Evolutionary conservation across 2,888 invertebrate species (phyloP).

Genomic region (Epinotia demarniana): DNA sequence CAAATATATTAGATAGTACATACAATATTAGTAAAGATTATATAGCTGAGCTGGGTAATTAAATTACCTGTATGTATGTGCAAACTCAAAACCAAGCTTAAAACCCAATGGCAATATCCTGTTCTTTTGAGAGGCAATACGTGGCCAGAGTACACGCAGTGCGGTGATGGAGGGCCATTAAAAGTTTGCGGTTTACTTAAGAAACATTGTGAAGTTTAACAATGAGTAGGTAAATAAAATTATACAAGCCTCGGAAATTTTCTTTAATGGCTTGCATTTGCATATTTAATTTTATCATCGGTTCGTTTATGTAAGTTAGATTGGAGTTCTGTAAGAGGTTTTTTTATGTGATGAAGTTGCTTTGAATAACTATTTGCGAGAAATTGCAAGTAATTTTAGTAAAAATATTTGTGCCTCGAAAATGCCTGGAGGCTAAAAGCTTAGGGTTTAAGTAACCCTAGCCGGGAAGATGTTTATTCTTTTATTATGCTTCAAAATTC

Average conservation of each 20-base stretch:
- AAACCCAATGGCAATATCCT: conserved; percentile 21
- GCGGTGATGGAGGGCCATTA: conserved; percentile 35
- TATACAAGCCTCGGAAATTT: conserved; percentile 31
- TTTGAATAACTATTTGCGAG: conserved; percentile 16
- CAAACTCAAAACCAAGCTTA: too few species aligned
- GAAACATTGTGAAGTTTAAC: conserved; percentile 41
- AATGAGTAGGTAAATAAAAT: conserved; percentile 41
- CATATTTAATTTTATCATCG: conserved; percentile 39
- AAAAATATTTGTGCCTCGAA: conserved; percentile 12
- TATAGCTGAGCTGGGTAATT: too few species aligned
- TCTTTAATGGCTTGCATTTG: conserved; percentile 33
- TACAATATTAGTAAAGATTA: too few species aligned
- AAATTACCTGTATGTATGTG: too few species aligned
- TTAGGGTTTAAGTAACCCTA: conserved; percentile 14
- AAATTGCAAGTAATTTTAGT: conserved; percentile 17
- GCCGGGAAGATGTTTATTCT: background rate
- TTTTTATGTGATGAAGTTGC: conserved; percentile 28
- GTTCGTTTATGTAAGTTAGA: conserved; percentile 28
- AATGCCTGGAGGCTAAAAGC: conserved; percentile 10
- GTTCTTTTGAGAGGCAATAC: conserved; percentile 34
- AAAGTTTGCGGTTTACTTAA: conserved; percentile 43
- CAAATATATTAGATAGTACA: too few species aligned
- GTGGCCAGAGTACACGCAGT: conserved; percentile 32
- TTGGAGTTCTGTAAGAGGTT: conserved; percentile 25
- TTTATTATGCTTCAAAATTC: background rate